Conservation (phyloP, 2,888 invertebrate genomes). For the Zygogramma bicolorata region DNA sequence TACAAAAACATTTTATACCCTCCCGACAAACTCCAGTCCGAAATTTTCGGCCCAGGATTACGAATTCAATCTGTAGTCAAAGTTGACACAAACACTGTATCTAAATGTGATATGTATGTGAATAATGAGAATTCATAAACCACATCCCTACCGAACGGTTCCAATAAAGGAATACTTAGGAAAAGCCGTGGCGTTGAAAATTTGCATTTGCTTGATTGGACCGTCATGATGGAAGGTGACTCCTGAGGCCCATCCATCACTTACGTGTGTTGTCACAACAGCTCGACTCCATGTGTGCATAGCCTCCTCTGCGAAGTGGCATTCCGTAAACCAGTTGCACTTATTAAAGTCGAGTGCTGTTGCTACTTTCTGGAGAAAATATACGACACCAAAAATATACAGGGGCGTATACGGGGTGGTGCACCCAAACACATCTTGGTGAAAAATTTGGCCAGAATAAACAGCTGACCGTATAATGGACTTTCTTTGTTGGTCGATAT, state of each 20-base stretch:
- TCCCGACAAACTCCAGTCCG: no score
- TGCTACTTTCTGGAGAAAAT: slow-evolving; percentile 32
- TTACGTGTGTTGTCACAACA: slow-evolving; percentile 51
- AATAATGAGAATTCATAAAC: no score
- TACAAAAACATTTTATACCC: no score
- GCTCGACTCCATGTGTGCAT: slow-evolving; percentile 49
- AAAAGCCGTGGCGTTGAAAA: slow-evolving; percentile 39
- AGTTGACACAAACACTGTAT: no score
- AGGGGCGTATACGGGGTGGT: no score
- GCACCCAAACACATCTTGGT: no score
- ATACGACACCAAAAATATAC: neutral
- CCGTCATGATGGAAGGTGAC: slow-evolving; percentile 55
- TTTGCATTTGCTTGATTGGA: slow-evolving; percentile 60
- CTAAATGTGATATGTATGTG: no score
- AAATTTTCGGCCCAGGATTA: no score
- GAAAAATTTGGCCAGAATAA: no score
- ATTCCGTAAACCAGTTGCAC: slow-evolving; percentile 50
- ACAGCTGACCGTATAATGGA: no score
- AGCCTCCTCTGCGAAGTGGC: slow-evolving; percentile 44
- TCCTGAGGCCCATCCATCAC: slow-evolving; percentile 58
- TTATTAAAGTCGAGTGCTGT: slow-evolving; percentile 48
- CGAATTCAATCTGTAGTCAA: no score
- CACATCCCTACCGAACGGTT: neutral
- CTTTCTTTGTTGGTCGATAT: no score
- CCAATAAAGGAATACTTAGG: slow-evolving; percentile 29